Conservation (phyloP, 1,140 invertebrate genomes). For the Drosophila serrata region DNA sequence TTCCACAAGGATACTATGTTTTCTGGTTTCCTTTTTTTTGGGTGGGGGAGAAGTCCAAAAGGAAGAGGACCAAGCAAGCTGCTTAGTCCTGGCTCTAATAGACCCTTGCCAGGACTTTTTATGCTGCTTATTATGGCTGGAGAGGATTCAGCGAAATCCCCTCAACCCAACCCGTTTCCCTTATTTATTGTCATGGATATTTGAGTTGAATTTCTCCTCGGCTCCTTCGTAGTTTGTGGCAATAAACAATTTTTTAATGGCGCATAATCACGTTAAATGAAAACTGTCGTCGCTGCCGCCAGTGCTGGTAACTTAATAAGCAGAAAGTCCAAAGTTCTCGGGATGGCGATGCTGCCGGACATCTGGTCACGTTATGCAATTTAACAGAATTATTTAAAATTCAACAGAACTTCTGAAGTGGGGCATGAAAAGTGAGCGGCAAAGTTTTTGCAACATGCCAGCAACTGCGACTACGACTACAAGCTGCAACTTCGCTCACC, state of each 20-base stretch:
- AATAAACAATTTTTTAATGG: constrained; percentile 67
- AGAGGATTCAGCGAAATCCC: constrained; percentile 40
- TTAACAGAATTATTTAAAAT: constrained; percentile 82
- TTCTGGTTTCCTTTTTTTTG: background rate
- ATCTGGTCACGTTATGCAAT: constrained; percentile 76
- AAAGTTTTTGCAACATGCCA: constrained; percentile 73
- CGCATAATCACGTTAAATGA: constrained; percentile 76
- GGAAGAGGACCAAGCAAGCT: constrained; percentile 24
- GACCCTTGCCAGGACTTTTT: constrained; percentile 67
- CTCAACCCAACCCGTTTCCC: background rate
- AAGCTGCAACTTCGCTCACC: constrained; percentile 47
- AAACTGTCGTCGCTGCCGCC: constrained; percentile 54
- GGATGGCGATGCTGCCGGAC: constrained; percentile 16
- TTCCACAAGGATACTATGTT: constrained; percentile 36
- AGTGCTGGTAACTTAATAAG: constrained; percentile 76
- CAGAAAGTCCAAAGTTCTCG: constrained; percentile 57
- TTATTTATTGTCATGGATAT: constrained; percentile 71
- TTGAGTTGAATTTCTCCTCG: constrained; percentile 43
- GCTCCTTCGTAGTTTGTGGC: constrained; percentile 13
- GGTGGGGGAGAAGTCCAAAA: background rate
- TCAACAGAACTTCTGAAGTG: constrained; percentile 70
- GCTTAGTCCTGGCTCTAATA: constrained; percentile 61
- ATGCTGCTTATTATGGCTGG: constrained; percentile 75
- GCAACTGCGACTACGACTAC: constrained; percentile 17
- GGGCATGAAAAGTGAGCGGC: constrained; percentile 57